Evolutionary conservation across 2,113 vertebrate genomes (phyloP).

Genomic region (Scortum barcoo): DNA sequence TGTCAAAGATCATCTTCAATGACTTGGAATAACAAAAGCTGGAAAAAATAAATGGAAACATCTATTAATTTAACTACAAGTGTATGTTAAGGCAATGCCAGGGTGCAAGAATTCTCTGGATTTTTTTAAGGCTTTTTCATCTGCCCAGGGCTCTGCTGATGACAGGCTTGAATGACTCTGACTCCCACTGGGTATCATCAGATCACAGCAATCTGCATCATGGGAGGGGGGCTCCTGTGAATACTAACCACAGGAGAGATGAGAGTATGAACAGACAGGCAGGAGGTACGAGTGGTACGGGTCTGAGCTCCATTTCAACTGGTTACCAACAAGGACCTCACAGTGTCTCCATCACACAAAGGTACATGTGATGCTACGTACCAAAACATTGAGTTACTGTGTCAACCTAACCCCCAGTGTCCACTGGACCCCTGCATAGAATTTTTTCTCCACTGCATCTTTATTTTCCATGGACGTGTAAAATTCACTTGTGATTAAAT

Average conservation of each 20-base stretch:
- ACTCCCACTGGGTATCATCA: constrained; percentile 5
- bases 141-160: not conserved
- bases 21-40: not conserved
- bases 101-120: not conserved
- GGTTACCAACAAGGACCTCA: not conserved
- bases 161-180: constrained; percentile 33
- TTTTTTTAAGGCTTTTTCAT: not conserved
- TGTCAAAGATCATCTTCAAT: not conserved
- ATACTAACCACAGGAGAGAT: constrained; percentile 13
- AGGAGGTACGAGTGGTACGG: not conserved
- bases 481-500: too few species aligned
- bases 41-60: not conserved
- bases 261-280: not conserved
- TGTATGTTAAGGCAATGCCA: not conserved
- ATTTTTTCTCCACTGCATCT: too few species aligned
- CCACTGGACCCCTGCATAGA: too few species aligned
- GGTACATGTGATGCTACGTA: not conserved
- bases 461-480: too few species aligned
- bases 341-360: not conserved
- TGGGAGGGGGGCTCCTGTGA: constrained; percentile 1
- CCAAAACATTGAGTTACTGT: not conserved
- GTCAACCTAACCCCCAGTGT: too few species aligned
- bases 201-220: not conserved
- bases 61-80: not conserved
- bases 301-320: not conserved